Base-by-base conservation (phyloP, 2,113 vertebrate species). In the Lathamus discolor region DNA sequence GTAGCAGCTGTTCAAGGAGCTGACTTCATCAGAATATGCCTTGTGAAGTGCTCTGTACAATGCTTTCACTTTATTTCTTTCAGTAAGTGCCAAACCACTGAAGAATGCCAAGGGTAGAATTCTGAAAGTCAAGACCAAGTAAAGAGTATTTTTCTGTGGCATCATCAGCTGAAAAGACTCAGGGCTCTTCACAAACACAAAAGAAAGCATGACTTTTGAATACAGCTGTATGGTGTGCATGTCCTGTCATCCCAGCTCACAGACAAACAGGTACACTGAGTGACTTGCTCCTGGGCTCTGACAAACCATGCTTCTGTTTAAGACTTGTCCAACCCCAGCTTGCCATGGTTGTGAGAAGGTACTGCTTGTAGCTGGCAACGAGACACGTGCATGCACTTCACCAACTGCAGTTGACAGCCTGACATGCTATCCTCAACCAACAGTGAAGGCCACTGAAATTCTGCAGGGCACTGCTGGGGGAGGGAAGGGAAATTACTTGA, bases 11-110 rank as follows among this genome's bases (percentile, higher is more conserved):
- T 80, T 93, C 69, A 79, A 93, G 81, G 46, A 95, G 80, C 81
- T 96, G 93, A 94, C 63, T 88, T 94, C 92, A 94, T 90, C 95
- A 94, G 86, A 96, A 93, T 82, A 76, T 31, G 67, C 83, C 79
- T 87, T 91, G 44, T 82, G 49, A 96, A 94, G 83, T 76, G 77
- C 86, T 93, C 77, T 90, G 49, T 54, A 79, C 4, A 16, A 86
- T 63, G 82, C 48, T 97, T 88, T 88, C 88, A 24, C 86, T 84
- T 94, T 75, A 76, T 81, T 94, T 54, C 69, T 90, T 95, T 90
- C 77, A 88, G 61, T 70, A 90, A 93, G 72, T 62, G 90, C 76
- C 96, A 96, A 92, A 92, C 23, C 78, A 84, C 52, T 93, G 67
- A 93, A 92, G 77, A 95, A 95, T 86, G 88, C 83, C 88, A 88